These are phyloP conservation scores for Ormyrus pomaceus DNA, from an alignment of 2,888 invertebrate species.

Conservation along the genomic window DNA sequence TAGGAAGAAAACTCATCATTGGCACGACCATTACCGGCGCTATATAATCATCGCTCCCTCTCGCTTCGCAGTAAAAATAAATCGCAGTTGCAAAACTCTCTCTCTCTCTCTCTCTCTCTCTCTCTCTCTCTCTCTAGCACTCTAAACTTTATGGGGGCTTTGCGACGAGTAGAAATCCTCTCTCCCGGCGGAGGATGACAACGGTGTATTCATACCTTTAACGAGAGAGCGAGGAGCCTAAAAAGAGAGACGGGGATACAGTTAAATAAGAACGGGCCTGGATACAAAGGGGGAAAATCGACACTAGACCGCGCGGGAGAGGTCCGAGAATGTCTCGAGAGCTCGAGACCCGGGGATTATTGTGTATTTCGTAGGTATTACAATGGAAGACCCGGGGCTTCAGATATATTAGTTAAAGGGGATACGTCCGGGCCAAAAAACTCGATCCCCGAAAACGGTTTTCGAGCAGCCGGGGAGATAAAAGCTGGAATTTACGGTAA, in stretches of 20 bases:
- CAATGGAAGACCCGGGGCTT: slow-evolving; percentile 64
- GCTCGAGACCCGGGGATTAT: slow-evolving; percentile 62
- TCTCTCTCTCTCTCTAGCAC: too few species aligned
- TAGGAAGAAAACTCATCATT: slow-evolving; percentile 5
- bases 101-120: too few species aligned
- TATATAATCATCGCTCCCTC: background rate
- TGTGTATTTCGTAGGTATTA: slow-evolving; percentile 67
- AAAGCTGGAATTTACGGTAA: slow-evolving; percentile 37
- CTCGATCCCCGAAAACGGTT: slow-evolving; percentile 49
- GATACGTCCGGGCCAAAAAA: slow-evolving; percentile 62
- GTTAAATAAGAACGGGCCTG: slow-evolving; percentile 4
- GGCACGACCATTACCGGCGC: background rate
- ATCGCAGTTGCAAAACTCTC: background rate
- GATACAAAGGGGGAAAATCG: slow-evolving; percentile 28
- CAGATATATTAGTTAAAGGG: slow-evolving; percentile 70
- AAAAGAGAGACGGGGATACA: slow-evolving; percentile 8
- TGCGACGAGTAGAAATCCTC: background rate
- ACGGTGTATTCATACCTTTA: background rate
- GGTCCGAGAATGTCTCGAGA: background rate
- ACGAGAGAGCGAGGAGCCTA: slow-evolving; percentile 3
- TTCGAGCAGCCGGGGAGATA: background rate
- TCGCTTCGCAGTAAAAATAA: slow-evolving; percentile 17
- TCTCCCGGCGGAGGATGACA: background rate
- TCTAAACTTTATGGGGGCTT: background rate
- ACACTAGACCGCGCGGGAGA: background rate